Evolutionary conservation across 2,888 invertebrate species (phyloP), one percentile per base, ranked within the genome.

Genomic region (Oscheius sp.): DNA sequence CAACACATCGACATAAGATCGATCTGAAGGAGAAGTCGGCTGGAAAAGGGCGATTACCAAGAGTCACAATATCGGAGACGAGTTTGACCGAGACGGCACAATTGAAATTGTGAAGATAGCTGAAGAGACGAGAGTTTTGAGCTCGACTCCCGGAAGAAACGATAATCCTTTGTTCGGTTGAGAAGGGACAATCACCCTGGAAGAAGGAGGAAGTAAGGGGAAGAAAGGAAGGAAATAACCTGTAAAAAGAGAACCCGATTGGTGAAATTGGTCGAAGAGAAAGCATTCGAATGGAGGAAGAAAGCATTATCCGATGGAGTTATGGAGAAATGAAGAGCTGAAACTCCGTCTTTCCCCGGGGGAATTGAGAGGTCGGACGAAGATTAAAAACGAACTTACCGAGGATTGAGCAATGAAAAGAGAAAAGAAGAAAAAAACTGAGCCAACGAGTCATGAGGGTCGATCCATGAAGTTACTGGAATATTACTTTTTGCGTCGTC

Each of bases 1-100:
- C 17, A 84, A 46, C 6, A 83, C 74, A 69, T 84, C 84, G n/a
- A 84, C 76, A 69, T 81, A 84, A 1, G 84, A 84, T 12, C 81
- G 77, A 45, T 81, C 80, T 83, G 83, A 39, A 8, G 64, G 37
- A 1, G 8, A 3, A 34, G 5, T 58, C 27, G 17, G 23, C n/a
- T n/a, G 25, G n/a, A 23, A 25, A 25, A 17, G 17, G 20, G 6
- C 42, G 10, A n/a, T 20, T 31, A 46, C 25, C 27, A 69, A 63
- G 42, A 69, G 42, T 39, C 23, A 69, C 69, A 5, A 64, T 31
- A 53, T 63, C 39, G 17, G 52, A 42, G n/a, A 69, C 69, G 15
- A 69, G 64, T 37, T 64, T 69, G 8, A 69, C 63, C 29, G 31
- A 53, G 10, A 69, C 70, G n/a, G 64, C 70, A 55, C 70, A 65